Percentiles rank a stretch among this genome's conserved stretches.
Evolutionary conservation across 1,140 invertebrate species (phyloP).

Genomic region (Drosophila kurseongensis): DNA sequence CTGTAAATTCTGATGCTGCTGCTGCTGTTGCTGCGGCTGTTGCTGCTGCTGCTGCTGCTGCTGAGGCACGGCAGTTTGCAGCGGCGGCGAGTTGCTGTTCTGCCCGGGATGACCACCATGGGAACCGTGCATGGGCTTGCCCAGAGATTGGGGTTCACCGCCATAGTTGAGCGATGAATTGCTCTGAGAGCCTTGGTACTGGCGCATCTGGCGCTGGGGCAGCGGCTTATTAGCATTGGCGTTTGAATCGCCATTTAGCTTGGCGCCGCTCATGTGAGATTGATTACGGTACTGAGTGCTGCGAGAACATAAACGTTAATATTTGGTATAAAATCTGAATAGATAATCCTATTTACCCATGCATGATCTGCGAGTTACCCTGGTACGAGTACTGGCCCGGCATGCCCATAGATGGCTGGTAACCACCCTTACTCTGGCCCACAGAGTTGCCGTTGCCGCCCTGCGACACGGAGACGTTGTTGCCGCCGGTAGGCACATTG

Average conservation of each 20-base stretch:
- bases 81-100: constrained; percentile 75
- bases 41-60: constrained; percentile 50
- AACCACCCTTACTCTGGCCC: constrained; percentile 61
- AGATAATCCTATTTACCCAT: constrained; percentile 48
- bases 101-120: constrained; percentile 55
- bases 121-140: constrained; percentile 70
- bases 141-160: constrained; percentile 58
- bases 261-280: constrained; percentile 70
- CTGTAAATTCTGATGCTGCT: constrained; percentile 51
- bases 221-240: constrained; percentile 66
- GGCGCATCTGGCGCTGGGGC: constrained; percentile 71
- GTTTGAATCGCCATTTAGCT: constrained; percentile 76
- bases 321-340: neutral
- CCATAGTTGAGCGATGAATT: constrained; percentile 75
- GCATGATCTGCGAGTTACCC: constrained; percentile 74
- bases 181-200: constrained; percentile 74
- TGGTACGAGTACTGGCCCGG: constrained; percentile 78
- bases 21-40: constrained; percentile 36
- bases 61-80: constrained; percentile 55
- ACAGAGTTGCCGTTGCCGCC: constrained; percentile 58
- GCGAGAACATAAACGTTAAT: neutral
- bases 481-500: constrained; percentile 57
- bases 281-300: constrained; percentile 64
- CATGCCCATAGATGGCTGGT: constrained; percentile 72
- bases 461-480: constrained; percentile 50